Conservation (phyloP, 2,113 vertebrate genomes). For the Cettia cetti region DNA sequence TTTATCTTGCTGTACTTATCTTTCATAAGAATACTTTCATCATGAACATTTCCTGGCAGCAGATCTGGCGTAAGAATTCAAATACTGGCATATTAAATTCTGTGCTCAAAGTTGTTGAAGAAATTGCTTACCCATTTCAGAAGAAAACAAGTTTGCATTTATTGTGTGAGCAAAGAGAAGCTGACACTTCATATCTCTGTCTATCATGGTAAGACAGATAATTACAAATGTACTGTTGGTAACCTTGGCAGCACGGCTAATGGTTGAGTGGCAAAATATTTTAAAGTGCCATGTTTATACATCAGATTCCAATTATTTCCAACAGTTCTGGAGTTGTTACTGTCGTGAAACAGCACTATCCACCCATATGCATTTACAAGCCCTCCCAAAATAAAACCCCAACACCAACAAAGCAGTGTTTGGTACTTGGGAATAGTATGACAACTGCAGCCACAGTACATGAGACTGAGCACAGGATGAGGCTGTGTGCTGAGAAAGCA, state of each 20-base stretch:
- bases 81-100: conserved; percentile 40
- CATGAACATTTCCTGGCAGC: conserved; percentile 11
- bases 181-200: neutral
- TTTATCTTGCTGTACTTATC: conserved; percentile 20
- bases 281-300: neutral
- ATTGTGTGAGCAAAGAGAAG: neutral
- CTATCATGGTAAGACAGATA: neutral
- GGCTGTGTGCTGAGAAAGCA: neutral
- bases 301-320: neutral
- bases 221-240: neutral
- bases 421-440: neutral
- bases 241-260: neutral
- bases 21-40: conserved; percentile 11
- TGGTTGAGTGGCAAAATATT: neutral
- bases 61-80: neutral
- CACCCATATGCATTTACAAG: neutral
- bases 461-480: neutral
- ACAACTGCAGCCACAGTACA: neutral
- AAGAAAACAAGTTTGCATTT: conserved; percentile 16
- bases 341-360: neutral
- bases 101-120: neutral
- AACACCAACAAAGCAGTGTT: neutral
- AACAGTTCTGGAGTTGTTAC: neutral
- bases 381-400: neutral
- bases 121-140: conserved; percentile 3